Evolutionary conservation across 2,113 vertebrate species (phyloP), one percentile per base, ranked within the genome.

Genomic region (Cololabis saira): DNA sequence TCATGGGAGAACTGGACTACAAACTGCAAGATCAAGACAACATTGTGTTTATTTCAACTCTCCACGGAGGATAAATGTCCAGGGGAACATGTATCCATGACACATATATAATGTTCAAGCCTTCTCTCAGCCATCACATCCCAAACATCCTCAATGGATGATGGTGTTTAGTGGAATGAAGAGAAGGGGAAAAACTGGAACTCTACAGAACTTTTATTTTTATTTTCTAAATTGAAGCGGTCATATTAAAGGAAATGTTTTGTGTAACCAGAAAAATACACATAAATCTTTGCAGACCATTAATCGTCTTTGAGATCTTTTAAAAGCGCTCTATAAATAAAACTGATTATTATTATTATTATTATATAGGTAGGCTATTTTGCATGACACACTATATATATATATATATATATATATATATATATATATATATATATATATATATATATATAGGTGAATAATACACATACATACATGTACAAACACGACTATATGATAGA

Each of bases 1-100:
- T 99, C 78, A 96, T 98, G 98, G 97, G 98, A 18, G 95, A 97
- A 85, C 90, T 99, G 91, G 95, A 95, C 71, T 99, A 99, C 78
- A 92, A 95, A 81, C 94, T 99, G 40, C 93, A 96, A 80, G 95
- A 99, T 88, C 93, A 93, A 80, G 97, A 99, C 93, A 96, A 93
- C 11, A 60, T 99, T 24, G 94, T 98, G 86, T 99, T 99, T 91
- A 98, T 99, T 85, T 99, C 98, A 0, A 99, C 98, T 0, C 90
- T 99, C 73, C 98, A 99, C 0, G 97, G 97, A 6, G 98, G 97
- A 78, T 99, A 93, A 78, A 50, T 41, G 21, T 24, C 12, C 14
- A 30, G 17, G 53, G 27, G 11, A 41, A 37, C 49, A 33, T 19
- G 17, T 27, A 48, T 57, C 33, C 33, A 15, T 21, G 11, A 57